These are phyloP conservation scores for Labeo rohita DNA, from an alignment of 2,113 vertebrate species.

Conservation along the genomic window DNA sequence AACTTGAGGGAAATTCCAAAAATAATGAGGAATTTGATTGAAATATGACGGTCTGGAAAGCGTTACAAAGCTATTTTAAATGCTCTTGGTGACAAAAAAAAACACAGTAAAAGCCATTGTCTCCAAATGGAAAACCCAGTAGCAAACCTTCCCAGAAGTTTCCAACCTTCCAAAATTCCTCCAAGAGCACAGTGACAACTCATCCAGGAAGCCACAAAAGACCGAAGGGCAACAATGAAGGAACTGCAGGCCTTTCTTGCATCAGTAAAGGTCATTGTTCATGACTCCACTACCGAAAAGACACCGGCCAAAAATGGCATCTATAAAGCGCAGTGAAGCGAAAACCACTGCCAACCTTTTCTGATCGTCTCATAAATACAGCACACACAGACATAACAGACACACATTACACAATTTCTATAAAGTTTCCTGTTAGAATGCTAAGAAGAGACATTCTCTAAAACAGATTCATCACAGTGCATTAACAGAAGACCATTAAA, in stretches of 20 bases:
- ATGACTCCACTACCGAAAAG: neutral
- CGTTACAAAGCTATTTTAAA: neutral
- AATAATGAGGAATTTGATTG: too few species aligned
- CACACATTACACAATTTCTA: neutral
- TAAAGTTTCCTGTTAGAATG: neutral
- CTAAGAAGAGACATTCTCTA: neutral
- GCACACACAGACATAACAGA: neutral
- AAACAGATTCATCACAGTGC: neutral
- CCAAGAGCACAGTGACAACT: neutral
- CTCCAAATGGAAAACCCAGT: too few species aligned
- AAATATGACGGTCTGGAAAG: neutral
- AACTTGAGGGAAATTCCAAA: too few species aligned
- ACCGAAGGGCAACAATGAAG: neutral
- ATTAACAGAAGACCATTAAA: slow-evolving; percentile 35
- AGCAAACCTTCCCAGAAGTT: too few species aligned
- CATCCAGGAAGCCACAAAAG: neutral
- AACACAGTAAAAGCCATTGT: too few species aligned
- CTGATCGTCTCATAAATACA: neutral
- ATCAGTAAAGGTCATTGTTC: neutral
- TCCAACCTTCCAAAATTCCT: neutral
- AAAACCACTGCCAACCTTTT: neutral
- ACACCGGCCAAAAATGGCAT: neutral
- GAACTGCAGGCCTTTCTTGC: neutral
- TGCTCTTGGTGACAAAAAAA: neutral
- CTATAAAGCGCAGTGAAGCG: neutral